Evolutionary conservation across 2,888 invertebrate species (phyloP), one percentile per base, ranked within the genome.

Genomic region (Ephialtes manifestator): DNA sequence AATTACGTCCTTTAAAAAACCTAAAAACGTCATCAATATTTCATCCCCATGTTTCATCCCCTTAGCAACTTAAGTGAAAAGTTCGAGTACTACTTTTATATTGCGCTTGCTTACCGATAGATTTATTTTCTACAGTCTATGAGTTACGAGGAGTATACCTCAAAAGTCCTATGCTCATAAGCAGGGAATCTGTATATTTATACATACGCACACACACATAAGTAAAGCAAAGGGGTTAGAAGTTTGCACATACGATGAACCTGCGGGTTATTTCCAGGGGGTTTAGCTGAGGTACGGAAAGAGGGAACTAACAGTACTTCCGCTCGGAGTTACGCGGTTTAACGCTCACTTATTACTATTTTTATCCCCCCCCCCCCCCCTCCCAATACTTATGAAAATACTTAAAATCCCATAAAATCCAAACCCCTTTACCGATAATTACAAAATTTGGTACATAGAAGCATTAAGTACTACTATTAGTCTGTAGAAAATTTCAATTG

Each of bases 311-410:
- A 85, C 81, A 86, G 89, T 89, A 92, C 91, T 91, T 93, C 91
- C 92, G 92, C 88, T 90, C 88, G 86, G 87, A 82, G 88, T 87
- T 88, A 86, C 90, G 92, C 90, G 92, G 92, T 93, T 93, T 93
- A 93, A 92, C 91, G 91, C 91, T 92, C 84, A 78, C 91, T 92
- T 92, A 92, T 93, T 91, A 93, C 92, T 89, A 92, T 93, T 92
- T 93, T 94, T 92, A 92, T 91, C 87, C 80, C 83, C 60, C 63
- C 76, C 58, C 63, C 60, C 28, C 74, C 24, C 13, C 24, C n/a
- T n/a, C n/a, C n/a, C n/a, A n/a, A n/a, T n/a, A n/a, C n/a, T n/a
- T n/a, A n/a, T n/a, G n/a, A n/a, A n/a, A n/a, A n/a, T n/a, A n/a
- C n/a, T n/a, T n/a, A n/a, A n/a, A n/a, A n/a, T n/a, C n/a, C n/a